These are phyloP conservation scores for Folsomia manolachei DNA, from an alignment of 2,888 invertebrate genomes.

Conservation along the genomic window DNA sequence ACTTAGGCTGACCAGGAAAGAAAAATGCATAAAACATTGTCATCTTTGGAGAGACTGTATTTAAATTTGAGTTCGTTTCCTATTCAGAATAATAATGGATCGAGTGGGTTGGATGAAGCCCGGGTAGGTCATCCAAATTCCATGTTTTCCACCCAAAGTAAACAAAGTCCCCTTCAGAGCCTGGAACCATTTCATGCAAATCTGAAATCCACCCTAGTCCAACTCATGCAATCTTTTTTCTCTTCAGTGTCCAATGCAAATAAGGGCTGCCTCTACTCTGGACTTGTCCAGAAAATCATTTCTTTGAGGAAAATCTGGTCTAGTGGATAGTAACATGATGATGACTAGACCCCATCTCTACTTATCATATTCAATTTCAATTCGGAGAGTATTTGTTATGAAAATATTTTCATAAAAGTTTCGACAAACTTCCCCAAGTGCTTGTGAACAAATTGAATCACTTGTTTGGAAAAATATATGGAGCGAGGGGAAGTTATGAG, in stretches of 20 bases:
- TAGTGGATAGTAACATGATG: neutral
- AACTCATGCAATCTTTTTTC: neutral
- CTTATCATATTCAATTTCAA: slow-evolving; percentile 23
- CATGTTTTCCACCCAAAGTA: slow-evolving; percentile 28
- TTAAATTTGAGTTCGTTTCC: neutral
- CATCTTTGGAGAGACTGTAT: slow-evolving; percentile 35
- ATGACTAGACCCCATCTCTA: neutral
- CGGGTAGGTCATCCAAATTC: slow-evolving; percentile 8
- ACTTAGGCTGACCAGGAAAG: too few relatives aligned
- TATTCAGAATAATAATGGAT: slow-evolving; percentile 7
- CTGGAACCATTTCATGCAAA: slow-evolving; percentile 50
- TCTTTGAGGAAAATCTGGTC: neutral
- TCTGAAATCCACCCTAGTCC: slow-evolving; percentile 18
- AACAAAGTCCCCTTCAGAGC: slow-evolving; percentile 37
- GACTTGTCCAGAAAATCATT: neutral
- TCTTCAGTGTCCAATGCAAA: slow-evolving; percentile 50
- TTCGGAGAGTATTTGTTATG: slow-evolving; percentile 6
- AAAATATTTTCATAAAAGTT: slow-evolving; percentile 19
- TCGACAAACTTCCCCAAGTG: neutral
- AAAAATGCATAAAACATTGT: slow-evolving; percentile 50
- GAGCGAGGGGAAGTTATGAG: too few relatives aligned
- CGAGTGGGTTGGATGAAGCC: slow-evolving; percentile 14
- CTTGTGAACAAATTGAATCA: neutral
- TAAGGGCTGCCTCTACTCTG: slow-evolving; percentile 34
- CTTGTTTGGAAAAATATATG: neutral